Evolutionary conservation across 2,113 vertebrate species (phyloP).

Genomic region (Craseonycteris thonglongyai): DNA sequence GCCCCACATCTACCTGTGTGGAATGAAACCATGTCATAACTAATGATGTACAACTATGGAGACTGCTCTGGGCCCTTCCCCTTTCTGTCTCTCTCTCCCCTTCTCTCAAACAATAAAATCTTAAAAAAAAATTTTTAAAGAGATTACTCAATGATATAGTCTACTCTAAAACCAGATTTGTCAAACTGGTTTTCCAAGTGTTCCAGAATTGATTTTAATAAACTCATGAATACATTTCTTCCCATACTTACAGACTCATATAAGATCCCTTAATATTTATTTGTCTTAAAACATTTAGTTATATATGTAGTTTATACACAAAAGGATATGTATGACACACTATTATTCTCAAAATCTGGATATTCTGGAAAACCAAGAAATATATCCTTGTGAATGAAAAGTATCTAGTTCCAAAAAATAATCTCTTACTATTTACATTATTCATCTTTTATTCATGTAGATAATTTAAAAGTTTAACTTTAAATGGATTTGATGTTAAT

Average conservation of each 20-base stretch:
- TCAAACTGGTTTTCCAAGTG: not conserved
- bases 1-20: too few species aligned
- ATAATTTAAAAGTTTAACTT: not conserved
- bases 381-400: not conserved
- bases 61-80: too few species aligned
- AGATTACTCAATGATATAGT: not conserved
- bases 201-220: not conserved
- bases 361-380: not conserved
- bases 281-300: not conserved
- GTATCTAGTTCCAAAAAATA: not conserved
- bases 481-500: not conserved
- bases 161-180: not conserved
- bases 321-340: not conserved
- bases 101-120: too few species aligned
- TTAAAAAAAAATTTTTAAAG: too few species aligned
- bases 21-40: too few species aligned
- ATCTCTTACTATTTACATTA: not conserved
- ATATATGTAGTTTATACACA: not conserved
- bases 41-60: too few species aligned
- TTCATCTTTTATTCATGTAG: not conserved
- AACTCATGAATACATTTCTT: not conserved
- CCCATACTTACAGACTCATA: not conserved
- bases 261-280: constrained; percentile 15
- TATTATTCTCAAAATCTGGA: constrained; percentile 20
- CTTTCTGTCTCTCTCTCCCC: too few species aligned